Conservation (phyloP, 2,888 invertebrate genomes). For the Glyphotaelius pellucidus region DNA sequence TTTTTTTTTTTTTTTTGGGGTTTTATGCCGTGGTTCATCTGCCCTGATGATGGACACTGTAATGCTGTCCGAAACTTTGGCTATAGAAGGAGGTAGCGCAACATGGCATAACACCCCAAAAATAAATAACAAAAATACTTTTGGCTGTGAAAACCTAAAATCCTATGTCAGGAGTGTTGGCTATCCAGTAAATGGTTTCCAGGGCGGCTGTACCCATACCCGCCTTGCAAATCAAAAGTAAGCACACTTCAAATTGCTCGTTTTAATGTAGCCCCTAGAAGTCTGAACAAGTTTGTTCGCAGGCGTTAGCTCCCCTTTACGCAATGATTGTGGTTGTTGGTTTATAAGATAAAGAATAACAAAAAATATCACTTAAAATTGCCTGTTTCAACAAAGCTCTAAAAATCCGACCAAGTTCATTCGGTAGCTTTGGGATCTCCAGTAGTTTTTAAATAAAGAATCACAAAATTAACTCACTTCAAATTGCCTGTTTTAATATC, state of each 20-base stretch:
- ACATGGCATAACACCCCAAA: no score
- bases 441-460: neutral
- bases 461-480: constrained; percentile 69
- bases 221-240: neutral
- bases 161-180: no score
- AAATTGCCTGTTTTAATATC: constrained; percentile 73
- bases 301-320: constrained; percentile 36
- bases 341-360: neutral
- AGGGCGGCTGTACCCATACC: no score
- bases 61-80: no score
- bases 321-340: no score
- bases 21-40: no score
- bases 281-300: constrained; percentile 66
- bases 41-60: no score
- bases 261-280: constrained; percentile 72
- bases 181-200: no score
- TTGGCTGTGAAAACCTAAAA: no score
- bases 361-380: constrained; percentile 73
- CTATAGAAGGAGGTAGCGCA: no score
- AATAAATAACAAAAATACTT: no score
- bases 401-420: constrained; percentile 69
- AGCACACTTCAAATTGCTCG: constrained; percentile 74
- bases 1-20: no score
- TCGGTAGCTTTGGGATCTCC: constrained; percentile 51
- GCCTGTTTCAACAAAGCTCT: constrained; percentile 72